Evolutionary conservation across 2,888 invertebrate species (phyloP).

Genomic region (Zhengitettix transpicula): DNA sequence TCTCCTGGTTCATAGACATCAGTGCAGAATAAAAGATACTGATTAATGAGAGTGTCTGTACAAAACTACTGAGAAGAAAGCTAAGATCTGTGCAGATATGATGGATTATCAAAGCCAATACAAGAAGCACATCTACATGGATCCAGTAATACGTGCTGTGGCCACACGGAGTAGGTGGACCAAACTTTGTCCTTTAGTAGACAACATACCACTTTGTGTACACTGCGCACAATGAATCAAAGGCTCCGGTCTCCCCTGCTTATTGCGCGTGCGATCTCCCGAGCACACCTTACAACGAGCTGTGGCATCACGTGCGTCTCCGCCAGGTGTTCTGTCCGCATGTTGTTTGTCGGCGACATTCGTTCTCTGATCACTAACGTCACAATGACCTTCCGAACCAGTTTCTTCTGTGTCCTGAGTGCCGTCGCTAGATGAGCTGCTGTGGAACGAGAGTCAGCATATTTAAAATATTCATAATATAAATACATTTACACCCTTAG

Average conservation of each 20-base stretch:
- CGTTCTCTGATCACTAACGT: conserved; percentile 9
- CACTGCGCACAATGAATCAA: conserved; percentile 43
- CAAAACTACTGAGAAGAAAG: too few species aligned
- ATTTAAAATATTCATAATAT: neutral
- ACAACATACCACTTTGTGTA: conserved; percentile 37
- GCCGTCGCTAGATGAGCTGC: conserved; percentile 28
- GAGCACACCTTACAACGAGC: conserved; percentile 32
- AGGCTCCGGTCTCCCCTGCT: conserved; percentile 31
- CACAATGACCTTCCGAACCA: conserved; percentile 2
- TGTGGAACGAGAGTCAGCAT: conserved; percentile 11
- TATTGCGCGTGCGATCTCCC: conserved; percentile 25
- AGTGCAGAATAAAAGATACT: too few species aligned
- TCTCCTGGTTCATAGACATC: too few species aligned
- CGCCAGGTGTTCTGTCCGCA: neutral
- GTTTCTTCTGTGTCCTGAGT: conserved; percentile 26
- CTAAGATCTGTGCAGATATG: too few species aligned
- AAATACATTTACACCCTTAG: neutral
- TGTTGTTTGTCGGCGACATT: conserved; percentile 2
- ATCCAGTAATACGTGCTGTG: too few species aligned
- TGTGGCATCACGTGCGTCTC: conserved; percentile 6
- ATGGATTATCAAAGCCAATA: too few species aligned
- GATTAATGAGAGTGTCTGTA: too few species aligned
- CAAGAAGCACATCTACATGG: too few species aligned
- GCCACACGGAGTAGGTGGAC: too few species aligned
- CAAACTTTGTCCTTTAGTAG: too few species aligned